phyloP scores from a whole-genome alignment of 37 sponge, comb jelly and placozoan species.

The Amphimedon queenslandica region DNA sequence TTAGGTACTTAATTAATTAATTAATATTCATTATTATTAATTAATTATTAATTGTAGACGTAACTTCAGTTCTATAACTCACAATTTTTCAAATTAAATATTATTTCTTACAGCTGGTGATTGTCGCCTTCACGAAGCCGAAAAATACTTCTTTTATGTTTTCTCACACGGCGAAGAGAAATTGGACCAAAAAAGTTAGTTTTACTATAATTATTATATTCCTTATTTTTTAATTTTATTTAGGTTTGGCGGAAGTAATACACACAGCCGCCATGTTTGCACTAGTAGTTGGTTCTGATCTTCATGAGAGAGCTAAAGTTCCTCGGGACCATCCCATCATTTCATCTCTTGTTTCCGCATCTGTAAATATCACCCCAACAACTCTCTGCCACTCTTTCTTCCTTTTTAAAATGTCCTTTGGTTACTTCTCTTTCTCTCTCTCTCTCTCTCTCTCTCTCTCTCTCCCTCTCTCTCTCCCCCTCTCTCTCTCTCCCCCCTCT shows the following conservation, averaged over 20 bases:
- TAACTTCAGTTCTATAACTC: background rate
- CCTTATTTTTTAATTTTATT: background rate
- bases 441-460: background rate
- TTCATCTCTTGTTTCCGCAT: constrained; percentile 5
- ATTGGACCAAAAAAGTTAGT: constrained; percentile 16
- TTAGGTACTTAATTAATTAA: background rate
- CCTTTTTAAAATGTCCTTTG: background rate
- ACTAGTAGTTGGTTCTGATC: constrained; percentile 25
- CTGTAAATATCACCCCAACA: too few relatives aligned
- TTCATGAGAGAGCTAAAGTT: constrained; percentile 9
- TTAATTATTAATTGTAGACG: background rate
- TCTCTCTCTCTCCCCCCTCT: background rate
- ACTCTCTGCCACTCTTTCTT: background rate
- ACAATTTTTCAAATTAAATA: background rate
- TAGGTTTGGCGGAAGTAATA: constrained; percentile 27
- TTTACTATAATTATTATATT: background rate
- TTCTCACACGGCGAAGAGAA: constrained; percentile 25
- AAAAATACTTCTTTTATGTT: constrained; percentile 11
- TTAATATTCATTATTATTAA: background rate
- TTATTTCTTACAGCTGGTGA: background rate
- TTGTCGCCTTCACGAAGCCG: constrained; percentile 12
- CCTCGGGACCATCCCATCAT: constrained; percentile 23
- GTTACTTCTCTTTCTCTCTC: background rate
- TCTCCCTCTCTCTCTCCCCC: background rate
- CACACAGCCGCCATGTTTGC: constrained; percentile 32